Conservation (phyloP, 2,797 vertebrate species). For the Anolis apletophallus region DNA sequence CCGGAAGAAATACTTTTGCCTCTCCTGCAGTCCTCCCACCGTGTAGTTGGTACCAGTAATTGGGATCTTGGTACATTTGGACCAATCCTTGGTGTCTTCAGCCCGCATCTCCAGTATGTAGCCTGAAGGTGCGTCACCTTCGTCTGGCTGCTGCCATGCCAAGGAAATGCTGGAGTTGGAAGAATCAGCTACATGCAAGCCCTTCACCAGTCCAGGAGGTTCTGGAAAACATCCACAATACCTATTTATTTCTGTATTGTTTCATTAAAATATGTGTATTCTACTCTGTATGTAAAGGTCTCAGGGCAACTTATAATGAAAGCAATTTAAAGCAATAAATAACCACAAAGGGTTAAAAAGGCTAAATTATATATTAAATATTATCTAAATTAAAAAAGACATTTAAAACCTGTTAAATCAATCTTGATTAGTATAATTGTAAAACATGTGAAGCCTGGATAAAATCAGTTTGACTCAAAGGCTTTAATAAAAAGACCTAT, state of each 20-base stretch:
- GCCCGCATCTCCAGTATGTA: constrained; percentile 74
- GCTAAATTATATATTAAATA: too few relatives aligned
- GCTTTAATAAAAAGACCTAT: too few relatives aligned
- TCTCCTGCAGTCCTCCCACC: constrained; percentile 74
- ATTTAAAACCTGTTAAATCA: too few relatives aligned
- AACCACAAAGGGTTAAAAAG: too few relatives aligned
- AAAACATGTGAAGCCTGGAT: too few relatives aligned
- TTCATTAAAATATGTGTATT: too few relatives aligned
- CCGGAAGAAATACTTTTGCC: constrained; percentile 75
- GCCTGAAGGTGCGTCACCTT: constrained; percentile 70
- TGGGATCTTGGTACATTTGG: constrained; percentile 75
- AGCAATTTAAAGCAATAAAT: too few relatives aligned
- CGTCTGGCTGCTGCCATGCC: constrained; percentile 71
- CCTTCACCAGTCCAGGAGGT: constrained; percentile 74
- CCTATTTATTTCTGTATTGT: fast-evolving
- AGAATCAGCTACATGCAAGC: constrained; percentile 73
- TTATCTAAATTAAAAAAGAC: too few relatives aligned
- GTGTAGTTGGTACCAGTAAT: constrained; percentile 71
- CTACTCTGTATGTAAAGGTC: too few relatives aligned
- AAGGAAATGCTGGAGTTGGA: constrained; percentile 77
- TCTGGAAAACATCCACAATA: constrained; percentile 58
- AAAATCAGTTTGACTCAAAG: too few relatives aligned
- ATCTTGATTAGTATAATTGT: too few relatives aligned
- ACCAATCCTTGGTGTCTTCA: constrained; percentile 75
- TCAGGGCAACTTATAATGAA: too few relatives aligned